These are phyloP conservation scores for Ctenodactylus gundi DNA, from an alignment of 2,113 vertebrate genomes.

Conservation along the genomic window DNA sequence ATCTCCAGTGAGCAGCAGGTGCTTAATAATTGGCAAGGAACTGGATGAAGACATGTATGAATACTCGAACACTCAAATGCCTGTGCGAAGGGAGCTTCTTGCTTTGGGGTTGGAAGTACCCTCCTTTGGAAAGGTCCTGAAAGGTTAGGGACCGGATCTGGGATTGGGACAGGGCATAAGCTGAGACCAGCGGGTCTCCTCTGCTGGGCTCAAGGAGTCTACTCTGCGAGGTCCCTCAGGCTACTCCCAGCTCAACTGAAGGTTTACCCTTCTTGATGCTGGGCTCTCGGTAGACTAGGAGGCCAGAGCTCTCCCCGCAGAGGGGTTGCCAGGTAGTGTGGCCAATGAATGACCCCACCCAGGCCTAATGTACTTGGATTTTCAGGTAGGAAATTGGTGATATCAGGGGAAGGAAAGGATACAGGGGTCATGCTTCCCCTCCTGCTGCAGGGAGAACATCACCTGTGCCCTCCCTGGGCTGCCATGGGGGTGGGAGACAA, in stretches of 20 bases:
- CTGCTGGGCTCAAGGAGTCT: neutral
- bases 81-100: too few species aligned
- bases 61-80: neutral
- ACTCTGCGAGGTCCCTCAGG: neutral
- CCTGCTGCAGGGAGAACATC: neutral
- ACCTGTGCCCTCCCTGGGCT: neutral
- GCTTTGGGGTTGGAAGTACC: neutral
- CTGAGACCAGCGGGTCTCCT: neutral
- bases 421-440: neutral
- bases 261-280: neutral
- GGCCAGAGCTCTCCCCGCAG: fast-evolving
- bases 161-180: neutral
- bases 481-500: neutral
- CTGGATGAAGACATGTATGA: neutral
- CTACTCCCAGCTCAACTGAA: fast-evolving
- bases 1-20: neutral
- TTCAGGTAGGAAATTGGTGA: neutral
- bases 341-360: neutral
- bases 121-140: too few species aligned
- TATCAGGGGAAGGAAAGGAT: neutral
- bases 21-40: neutral
- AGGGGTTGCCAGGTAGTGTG: neutral
- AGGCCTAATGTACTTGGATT: neutral
- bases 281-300: neutral
- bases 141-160: too few species aligned